A percentile compares a stretch with the other conserved stretches of the same genome.
These are phyloP conservation scores for Rutpela maculata DNA, from an alignment of 2,888 invertebrate genomes.

Conservation along the genomic window DNA sequence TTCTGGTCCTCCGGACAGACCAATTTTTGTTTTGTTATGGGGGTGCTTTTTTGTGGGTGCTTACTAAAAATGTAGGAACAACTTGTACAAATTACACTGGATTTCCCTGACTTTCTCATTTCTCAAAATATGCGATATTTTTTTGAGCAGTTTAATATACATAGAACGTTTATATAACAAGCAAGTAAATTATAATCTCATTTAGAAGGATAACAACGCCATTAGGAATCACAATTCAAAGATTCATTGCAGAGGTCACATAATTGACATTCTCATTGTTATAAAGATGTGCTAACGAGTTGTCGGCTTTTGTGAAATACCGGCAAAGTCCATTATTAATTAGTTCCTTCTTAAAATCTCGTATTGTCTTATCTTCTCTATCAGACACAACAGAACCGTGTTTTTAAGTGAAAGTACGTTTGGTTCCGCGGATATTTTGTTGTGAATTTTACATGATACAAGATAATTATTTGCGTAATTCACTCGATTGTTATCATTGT, in stretches of 20 bases:
- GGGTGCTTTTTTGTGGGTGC: no score
- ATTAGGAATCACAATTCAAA: constrained; percentile 2
- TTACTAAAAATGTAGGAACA: no score
- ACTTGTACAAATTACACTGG: no score
- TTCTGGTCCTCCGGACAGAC: no score
- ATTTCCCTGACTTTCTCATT: no score
- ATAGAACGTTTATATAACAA: no score
- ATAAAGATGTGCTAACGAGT: constrained; percentile 4
- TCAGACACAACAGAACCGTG: not conserved
- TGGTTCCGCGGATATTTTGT: not conserved
- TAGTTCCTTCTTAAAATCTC: constrained; percentile 22
- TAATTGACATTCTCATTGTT: not conserved
- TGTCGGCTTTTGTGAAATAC: constrained; percentile 22
- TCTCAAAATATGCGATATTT: no score
- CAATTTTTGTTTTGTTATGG: no score
- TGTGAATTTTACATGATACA: constrained; percentile 22
- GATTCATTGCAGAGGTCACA: not conserved
- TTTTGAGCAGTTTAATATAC: no score
- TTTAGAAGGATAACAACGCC: not conserved
- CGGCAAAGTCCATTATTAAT: constrained; percentile 10
- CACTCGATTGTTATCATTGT: constrained; percentile 1
- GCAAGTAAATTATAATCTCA: not conserved
- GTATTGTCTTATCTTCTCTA: not conserved
- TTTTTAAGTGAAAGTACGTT: constrained; percentile 12
- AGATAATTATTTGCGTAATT: constrained; percentile 11